These are phyloP conservation scores for Antitype chi DNA, from an alignment of 2,888 invertebrate species.

Conservation along the genomic window DNA sequence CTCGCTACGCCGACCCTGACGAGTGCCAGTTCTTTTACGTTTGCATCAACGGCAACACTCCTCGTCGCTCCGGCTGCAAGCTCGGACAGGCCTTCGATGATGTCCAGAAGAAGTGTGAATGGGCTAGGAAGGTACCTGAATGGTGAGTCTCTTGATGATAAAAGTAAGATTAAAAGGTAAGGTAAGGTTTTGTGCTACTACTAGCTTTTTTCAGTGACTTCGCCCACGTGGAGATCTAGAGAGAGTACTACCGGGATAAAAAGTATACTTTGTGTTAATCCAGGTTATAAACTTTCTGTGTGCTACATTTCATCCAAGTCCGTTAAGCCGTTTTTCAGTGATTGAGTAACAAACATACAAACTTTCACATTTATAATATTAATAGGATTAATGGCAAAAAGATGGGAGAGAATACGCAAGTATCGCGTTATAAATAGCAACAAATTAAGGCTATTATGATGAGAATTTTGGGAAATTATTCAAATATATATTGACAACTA, in stretches of 20 bases:
- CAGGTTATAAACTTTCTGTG: too few species aligned
- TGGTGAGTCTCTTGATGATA: conserved; percentile 92
- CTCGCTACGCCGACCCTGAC: conserved; percentile 96
- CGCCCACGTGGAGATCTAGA: too few species aligned
- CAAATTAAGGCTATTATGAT: background rate
- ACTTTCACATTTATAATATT: too few species aligned
- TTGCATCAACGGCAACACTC: conserved; percentile 96
- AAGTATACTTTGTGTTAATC: too few species aligned
- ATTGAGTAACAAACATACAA: too few species aligned
- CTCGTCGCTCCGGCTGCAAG: conserved; percentile 96
- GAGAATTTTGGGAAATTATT: background rate
- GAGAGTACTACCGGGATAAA: too few species aligned
- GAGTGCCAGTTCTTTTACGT: conserved; percentile 98
- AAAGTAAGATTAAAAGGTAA: background rate
- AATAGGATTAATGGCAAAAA: too few species aligned
- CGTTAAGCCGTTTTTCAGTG: too few species aligned
- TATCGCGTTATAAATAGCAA: background rate
- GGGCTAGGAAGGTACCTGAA: conserved; percentile 96
- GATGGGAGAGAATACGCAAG: background rate
- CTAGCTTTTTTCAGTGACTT: too few species aligned
- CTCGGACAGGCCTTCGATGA: conserved; percentile 97
- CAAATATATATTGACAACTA: background rate
- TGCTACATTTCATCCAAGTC: too few species aligned
- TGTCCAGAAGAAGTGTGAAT: conserved; percentile 94
- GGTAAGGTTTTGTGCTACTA: background rate